Percentiles rank a stretch among this genome's conserved stretches.
Evolutionary conservation across 2,113 vertebrate species (phyloP).

Genomic region (Clarias macrocephalus): DNA sequence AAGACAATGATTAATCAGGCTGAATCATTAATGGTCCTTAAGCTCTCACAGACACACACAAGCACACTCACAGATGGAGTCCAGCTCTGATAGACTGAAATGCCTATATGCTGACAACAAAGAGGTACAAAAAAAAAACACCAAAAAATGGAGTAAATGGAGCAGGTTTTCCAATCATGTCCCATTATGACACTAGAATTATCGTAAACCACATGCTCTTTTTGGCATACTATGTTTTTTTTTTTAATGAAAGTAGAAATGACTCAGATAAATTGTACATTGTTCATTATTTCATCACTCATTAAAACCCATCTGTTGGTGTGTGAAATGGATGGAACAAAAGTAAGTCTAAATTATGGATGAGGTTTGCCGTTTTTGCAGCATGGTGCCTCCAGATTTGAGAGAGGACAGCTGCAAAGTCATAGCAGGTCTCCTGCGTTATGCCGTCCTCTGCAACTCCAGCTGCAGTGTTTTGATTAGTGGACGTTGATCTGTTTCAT

Average conservation of each 20-base stretch:
- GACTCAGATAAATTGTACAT: slow-evolving; percentile 6
- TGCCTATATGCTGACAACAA: slow-evolving; percentile 10
- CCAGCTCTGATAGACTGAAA: slow-evolving; percentile 21
- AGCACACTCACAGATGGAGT: slow-evolving; percentile 18
- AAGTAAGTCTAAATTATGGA: slow-evolving; percentile 26
- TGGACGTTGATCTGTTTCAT: slow-evolving; percentile 68
- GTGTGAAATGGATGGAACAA: slow-evolving; percentile 27
- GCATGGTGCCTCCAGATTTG: slow-evolving; percentile 15
- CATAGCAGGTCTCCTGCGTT: slow-evolving; percentile 10
- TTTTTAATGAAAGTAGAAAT: neutral
- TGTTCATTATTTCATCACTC: neutral
- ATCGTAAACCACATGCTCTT: neutral
- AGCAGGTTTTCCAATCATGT: slow-evolving; percentile 14
- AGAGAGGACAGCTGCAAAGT: slow-evolving; percentile 39
- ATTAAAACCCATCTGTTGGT: neutral
- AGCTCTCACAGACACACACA: slow-evolving; percentile 35
- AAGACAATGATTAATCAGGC: slow-evolving; percentile 55
- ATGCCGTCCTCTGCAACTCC: slow-evolving; percentile 50
- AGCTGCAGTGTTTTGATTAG: slow-evolving; percentile 61
- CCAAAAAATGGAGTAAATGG: slow-evolving; percentile 6
- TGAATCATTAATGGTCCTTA: slow-evolving; percentile 48
- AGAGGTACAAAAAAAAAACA: neutral
- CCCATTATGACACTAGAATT: slow-evolving; percentile 14
- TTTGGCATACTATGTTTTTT: neutral
- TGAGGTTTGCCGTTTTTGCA: slow-evolving; percentile 27